phyloP scores from a whole-genome alignment of 2,113 vertebrate species.

The Chlorodrepanis virens region DNA sequence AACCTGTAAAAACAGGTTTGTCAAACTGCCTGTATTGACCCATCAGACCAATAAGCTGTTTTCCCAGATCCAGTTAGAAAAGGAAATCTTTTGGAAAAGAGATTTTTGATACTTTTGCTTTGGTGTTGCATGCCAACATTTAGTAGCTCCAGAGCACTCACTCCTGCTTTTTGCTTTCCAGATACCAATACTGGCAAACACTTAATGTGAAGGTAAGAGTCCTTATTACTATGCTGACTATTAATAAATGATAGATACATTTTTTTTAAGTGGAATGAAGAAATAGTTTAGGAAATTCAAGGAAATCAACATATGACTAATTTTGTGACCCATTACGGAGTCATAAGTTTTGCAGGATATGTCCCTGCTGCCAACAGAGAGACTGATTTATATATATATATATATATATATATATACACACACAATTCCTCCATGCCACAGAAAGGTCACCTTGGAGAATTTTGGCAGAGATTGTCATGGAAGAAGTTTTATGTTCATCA shows the following conservation, averaged over 20 bases:
- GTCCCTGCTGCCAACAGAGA: background rate
- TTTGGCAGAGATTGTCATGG: background rate
- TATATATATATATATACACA: background rate
- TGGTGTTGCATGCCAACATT: background rate
- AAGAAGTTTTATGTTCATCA: background rate
- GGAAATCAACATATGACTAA: background rate
- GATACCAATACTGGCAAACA: background rate
- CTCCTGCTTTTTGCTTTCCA: background rate
- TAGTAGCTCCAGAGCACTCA: background rate
- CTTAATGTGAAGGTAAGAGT: background rate
- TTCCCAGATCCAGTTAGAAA: background rate
- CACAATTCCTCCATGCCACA: too few relatives aligned
- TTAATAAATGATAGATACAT: background rate
- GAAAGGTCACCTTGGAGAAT: background rate
- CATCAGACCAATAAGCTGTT: background rate
- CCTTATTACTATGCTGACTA: background rate
- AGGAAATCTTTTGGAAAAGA: background rate
- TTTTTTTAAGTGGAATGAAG: background rate
- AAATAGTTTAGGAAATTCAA: background rate
- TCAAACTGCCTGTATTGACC: background rate
- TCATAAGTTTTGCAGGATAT: background rate
- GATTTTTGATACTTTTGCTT: background rate
- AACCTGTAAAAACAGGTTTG: background rate
- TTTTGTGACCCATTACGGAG: background rate
- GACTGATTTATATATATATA: accelerated